phyloP scores from a whole-genome alignment of 92 coral and sea anemone species.

The Scolanthus callimorphus region DNA sequence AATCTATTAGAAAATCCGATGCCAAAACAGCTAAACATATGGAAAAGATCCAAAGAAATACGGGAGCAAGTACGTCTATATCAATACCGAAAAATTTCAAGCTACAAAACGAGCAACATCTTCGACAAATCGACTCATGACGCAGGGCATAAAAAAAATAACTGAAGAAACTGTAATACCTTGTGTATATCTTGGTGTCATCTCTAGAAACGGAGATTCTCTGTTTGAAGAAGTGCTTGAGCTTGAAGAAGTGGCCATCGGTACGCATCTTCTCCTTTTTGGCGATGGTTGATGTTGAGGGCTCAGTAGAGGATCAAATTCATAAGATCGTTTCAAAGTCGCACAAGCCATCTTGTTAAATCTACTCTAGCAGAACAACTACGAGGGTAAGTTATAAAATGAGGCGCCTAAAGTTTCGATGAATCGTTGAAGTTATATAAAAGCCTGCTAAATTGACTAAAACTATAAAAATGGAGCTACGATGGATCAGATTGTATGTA shows the following conservation, averaged over 20 bases:
- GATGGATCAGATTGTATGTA: conserved; percentile 26
- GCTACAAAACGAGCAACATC: too few relatives aligned
- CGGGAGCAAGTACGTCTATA: too few relatives aligned
- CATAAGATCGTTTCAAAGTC: conserved; percentile 95
- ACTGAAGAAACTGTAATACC: too few relatives aligned
- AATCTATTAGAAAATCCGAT: too few relatives aligned
- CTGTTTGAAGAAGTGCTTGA: conserved; percentile 55
- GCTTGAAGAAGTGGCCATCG: conserved; percentile 58
- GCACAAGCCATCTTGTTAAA: conserved; percentile 90
- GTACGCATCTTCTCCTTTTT: conserved; percentile 87
- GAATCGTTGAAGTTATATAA: not conserved
- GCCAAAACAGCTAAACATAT: too few relatives aligned
- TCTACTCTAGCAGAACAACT: not conserved
- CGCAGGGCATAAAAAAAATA: too few relatives aligned
- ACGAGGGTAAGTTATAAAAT: conserved; percentile 17
- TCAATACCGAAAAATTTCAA: too few relatives aligned
- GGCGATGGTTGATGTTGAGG: conserved; percentile 99
- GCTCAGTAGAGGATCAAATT: conserved; percentile 93
- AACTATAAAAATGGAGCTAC: not conserved
- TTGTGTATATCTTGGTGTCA: conserved; percentile 87
- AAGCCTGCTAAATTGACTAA: not conserved
- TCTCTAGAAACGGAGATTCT: conserved; percentile 87
- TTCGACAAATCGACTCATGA: too few relatives aligned
- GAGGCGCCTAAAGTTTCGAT: not conserved
- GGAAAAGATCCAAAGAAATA: too few relatives aligned